phyloP scores from a whole-genome alignment of 37 sponge, comb jelly and placozoan genomes.

The Agelas oroides region DNA sequence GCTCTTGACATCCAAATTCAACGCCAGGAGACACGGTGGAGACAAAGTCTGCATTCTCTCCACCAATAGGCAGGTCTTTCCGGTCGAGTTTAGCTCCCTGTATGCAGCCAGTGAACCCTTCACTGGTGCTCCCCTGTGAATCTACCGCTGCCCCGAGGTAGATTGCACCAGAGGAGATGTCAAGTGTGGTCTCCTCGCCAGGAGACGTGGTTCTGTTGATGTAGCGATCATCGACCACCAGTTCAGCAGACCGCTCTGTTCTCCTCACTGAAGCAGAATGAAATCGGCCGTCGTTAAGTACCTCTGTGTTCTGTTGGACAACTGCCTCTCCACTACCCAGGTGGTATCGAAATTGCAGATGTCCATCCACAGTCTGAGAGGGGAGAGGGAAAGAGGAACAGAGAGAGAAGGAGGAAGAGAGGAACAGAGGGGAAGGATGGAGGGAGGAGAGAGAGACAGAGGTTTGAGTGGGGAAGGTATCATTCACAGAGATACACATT shows the following conservation, averaged over 20 bases:
- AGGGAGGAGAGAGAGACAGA: background rate
- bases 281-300: constrained; percentile 24
- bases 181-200: constrained; percentile 28
- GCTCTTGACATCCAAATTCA: background rate
- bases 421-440: background rate
- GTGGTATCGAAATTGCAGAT: constrained; percentile 67
- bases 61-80: constrained; percentile 61
- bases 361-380: constrained; percentile 51
- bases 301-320: background rate
- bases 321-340: constrained; percentile 71
- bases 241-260: constrained; percentile 27
- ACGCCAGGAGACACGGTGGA: background rate
- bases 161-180: constrained; percentile 31
- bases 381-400: background rate
- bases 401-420: background rate
- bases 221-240: constrained; percentile 40
- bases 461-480: too few relatives aligned
- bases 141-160: constrained; percentile 50
- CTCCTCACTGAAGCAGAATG: constrained; percentile 48
- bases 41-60: constrained; percentile 34
- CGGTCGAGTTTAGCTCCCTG: constrained; percentile 59
- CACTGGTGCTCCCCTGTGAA: background rate
- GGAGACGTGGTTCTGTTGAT: constrained; percentile 27
- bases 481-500: too few relatives aligned
- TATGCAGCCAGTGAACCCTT: constrained; percentile 68